Percentiles rank a stretch among this genome's conserved stretches.
Conservation (phyloP, 1,140 invertebrate genomes). For the Phortica variegata region DNA sequence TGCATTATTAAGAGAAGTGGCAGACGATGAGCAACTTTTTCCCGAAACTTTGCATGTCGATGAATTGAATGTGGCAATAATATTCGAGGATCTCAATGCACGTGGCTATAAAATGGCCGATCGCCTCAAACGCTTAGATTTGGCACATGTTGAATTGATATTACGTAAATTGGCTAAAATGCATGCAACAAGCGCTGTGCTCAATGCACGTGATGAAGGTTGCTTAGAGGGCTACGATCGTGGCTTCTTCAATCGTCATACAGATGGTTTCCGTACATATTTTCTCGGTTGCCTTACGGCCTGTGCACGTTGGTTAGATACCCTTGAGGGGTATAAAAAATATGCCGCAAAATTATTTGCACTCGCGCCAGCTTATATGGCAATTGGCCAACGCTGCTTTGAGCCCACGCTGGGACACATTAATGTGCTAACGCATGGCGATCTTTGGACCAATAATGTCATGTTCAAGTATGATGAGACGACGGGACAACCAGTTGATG, state of each 20-base stretch:
- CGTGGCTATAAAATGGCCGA: conserved; percentile 56
- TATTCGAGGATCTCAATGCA: conserved; percentile 31
- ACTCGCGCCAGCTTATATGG: conserved; percentile 25
- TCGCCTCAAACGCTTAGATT: conserved; percentile 59
- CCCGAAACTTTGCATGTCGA: conserved; percentile 26
- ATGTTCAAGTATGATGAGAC: conserved; percentile 62
- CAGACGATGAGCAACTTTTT: conserved; percentile 25
- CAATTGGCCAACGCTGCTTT: conserved; percentile 29
- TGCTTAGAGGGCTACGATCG: conserved; percentile 24
- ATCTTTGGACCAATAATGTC: conserved; percentile 69
- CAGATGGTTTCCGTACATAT: conserved; percentile 25
- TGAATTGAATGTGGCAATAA: conserved; percentile 14
- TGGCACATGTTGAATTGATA: conserved; percentile 58
- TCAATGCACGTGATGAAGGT: conserved; percentile 14
- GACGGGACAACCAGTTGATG: conserved; percentile 53
- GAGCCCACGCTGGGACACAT: conserved; percentile 57
- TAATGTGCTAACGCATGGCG: conserved; percentile 66
- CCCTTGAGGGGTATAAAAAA: conserved; percentile 8
- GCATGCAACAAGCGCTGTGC: conserved; percentile 59
- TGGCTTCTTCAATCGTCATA: conserved; percentile 38
- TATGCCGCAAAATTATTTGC: conserved; percentile 18
- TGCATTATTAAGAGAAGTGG: conserved; percentile 11
- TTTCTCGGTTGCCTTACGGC: conserved; percentile 26
- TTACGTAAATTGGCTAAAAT: conserved; percentile 60
- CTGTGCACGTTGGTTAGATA: conserved; percentile 17